phyloP scores from a whole-genome alignment of 2,113 vertebrate species.

The Pomatorhinus ruficollis region DNA sequence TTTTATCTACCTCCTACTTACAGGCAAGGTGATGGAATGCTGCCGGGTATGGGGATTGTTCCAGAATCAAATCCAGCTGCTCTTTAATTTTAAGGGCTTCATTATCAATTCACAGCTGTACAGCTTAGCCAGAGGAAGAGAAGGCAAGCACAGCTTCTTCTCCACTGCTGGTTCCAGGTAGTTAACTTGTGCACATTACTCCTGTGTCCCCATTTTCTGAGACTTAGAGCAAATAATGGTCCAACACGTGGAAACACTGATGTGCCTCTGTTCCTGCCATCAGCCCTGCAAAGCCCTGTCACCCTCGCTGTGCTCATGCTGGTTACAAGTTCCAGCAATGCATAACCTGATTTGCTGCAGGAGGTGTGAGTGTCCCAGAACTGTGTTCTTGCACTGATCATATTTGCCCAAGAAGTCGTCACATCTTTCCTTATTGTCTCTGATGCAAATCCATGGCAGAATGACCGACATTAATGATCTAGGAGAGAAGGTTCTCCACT shows the following conservation, averaged over 20 bases:
- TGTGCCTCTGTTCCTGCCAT: background rate
- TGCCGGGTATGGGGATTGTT: background rate
- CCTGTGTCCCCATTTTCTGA: background rate
- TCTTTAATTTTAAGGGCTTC: background rate
- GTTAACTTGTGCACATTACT: background rate
- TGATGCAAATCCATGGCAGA: background rate
- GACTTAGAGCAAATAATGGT: background rate
- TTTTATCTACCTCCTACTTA: background rate
- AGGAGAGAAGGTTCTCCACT: background rate
- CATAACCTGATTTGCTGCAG: background rate
- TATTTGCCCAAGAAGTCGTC: background rate
- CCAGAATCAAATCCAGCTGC: background rate
- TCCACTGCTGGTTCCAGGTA: background rate
- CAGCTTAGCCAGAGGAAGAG: background rate
- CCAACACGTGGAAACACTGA: background rate
- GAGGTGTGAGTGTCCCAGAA: background rate
- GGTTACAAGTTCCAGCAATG: background rate
- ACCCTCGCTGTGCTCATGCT: background rate
- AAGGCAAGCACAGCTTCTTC: background rate
- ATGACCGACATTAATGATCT: background rate
- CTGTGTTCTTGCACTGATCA: background rate
- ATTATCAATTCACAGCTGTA: background rate
- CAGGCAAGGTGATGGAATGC: background rate
- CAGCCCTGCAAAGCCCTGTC: background rate
- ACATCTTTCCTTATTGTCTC: background rate